phyloP scores from a whole-genome alignment of 2,797 vertebrate species.

The Emydoidea blandingii region DNA sequence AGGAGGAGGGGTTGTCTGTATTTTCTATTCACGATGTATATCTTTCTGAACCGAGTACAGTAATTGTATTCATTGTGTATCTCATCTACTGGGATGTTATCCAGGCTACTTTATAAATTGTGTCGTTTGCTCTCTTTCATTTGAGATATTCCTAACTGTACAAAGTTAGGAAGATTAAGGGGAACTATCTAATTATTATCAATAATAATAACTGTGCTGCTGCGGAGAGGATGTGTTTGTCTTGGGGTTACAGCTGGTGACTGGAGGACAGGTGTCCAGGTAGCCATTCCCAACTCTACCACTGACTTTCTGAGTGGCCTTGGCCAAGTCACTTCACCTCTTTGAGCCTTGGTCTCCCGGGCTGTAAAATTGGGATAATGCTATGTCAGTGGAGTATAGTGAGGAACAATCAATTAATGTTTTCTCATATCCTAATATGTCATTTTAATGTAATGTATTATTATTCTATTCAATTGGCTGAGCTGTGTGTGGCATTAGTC shows the following conservation, averaged over 20 bases:
- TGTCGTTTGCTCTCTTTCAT: background rate
- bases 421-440: background rate
- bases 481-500: accelerated
- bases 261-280: accelerated
- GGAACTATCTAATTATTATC: background rate
- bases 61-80: accelerated
- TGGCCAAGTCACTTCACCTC: background rate
- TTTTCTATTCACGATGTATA: accelerated
- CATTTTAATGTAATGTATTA: accelerated
- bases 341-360: slow-evolving; percentile 20
- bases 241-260: background rate
- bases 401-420: accelerated
- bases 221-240: background rate
- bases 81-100: accelerated
- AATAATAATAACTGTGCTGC: background rate
- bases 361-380: background rate
- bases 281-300: background rate
- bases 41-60: background rate
- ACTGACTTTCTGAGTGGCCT: background rate
- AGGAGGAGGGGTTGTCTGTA: background rate
- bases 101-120: accelerated
- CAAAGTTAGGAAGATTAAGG: slow-evolving; percentile 14
- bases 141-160: accelerated
- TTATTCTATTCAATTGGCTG: background rate
- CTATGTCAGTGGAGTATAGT: accelerated